Conservation (phyloP, 2,113 vertebrate species). For the Urocitellus parryii region DNA sequence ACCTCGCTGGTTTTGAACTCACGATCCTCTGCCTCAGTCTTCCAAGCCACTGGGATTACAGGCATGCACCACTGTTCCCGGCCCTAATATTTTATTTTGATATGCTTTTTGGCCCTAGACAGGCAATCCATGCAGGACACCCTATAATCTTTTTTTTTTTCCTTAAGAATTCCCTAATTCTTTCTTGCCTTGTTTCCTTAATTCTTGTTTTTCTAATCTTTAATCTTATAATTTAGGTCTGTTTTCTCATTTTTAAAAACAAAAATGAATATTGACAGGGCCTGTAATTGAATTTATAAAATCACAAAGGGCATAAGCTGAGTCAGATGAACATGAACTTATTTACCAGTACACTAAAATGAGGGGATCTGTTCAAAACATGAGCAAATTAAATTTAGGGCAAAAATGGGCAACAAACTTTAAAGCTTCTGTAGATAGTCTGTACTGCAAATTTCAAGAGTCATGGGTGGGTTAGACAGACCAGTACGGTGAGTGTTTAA, state of each 20-base stretch:
- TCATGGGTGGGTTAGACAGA: background rate
- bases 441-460: background rate
- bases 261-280: background rate
- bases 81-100: background rate
- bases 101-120: background rate
- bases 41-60: too few species aligned
- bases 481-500: background rate
- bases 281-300: constrained; percentile 35
- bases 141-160: constrained; percentile 36
- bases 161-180: background rate
- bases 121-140: background rate
- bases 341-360: background rate
- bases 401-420: background rate
- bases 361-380: background rate
- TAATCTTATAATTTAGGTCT: constrained; percentile 38
- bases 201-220: constrained; percentile 21
- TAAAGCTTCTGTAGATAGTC: background rate
- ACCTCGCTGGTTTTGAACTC: too few species aligned
- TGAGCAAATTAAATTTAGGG: constrained; percentile 31
- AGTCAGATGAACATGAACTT: constrained; percentile 17
- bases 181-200: background rate
- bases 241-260: constrained; percentile 22
- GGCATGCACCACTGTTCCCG: too few species aligned
- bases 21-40: too few species aligned
- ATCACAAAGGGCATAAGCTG: background rate